Evolutionary conservation across 2,797 vertebrate species (phyloP), one percentile per base, ranked within the genome.

Genomic region (Oceanodroma leucorhoa): DNA sequence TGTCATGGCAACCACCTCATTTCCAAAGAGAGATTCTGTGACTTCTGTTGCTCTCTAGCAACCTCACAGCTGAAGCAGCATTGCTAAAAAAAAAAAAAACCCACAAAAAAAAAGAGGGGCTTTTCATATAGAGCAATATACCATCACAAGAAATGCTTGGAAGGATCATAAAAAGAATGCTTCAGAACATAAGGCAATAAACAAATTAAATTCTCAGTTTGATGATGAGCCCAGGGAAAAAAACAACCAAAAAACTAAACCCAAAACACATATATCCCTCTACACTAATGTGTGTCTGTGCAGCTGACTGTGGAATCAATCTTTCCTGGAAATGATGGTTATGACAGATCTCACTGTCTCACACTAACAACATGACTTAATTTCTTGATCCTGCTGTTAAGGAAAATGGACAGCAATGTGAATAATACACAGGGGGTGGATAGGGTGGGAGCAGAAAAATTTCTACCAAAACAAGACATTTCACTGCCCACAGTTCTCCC

Each of bases 1-100:
- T 95, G 71, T 43, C 87, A 95, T 93, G 89, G 89, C 87, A 97
- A 95, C 94, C 40, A 43, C 66, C 75, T 94, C 19, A 83, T 84
- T 83, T 89, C 53, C 57, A 72, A 79, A 72, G 73, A 79, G 40
- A 90, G 55, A 84, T 70, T 79, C 46, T 60, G 19, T 93, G 78
- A 87, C 71, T 94, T 85, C 23, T 67, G 34, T 61, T 91, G 62
- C 72, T 91, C 87, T 94, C 81, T 60, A 87, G n/a, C 79, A 92
- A 89, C 50, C 38, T 87, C 36, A 26, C 40, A 54, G 76, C 23
- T 80, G 66, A 81, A 77, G 55, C 23, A 67, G 41, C 30, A 46
- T 11, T 66, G 66, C 45, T 66, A 10, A 32, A 36, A 65, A 41
- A 43, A 46, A 23, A 45, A 21, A 50, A 53, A 22, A n/a, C n/a